phyloP scores from a whole-genome alignment of 2,888 invertebrate genomes.

The Cephus pygmeus region DNA sequence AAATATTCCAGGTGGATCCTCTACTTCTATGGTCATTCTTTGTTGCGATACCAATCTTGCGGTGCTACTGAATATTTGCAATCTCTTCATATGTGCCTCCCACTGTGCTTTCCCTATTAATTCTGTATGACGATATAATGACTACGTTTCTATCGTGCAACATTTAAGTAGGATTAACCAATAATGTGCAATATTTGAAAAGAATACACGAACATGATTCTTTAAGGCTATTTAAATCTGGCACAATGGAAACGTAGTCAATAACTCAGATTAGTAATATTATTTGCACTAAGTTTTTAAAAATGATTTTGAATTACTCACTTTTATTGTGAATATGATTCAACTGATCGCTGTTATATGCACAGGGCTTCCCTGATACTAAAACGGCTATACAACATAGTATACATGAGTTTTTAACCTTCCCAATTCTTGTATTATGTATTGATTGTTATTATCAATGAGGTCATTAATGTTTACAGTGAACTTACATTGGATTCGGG shows the following conservation, averaged over 20 bases:
- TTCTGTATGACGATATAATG: slow-evolving; percentile 36
- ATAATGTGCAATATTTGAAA: slow-evolving; percentile 1
- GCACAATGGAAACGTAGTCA: no score
- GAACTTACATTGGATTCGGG: slow-evolving; percentile 82
- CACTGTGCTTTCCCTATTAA: slow-evolving; percentile 56
- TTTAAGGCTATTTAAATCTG: not conserved
- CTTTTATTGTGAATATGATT: slow-evolving; percentile 55
- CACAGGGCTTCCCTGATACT: slow-evolving; percentile 71
- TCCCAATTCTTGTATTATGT: no score
- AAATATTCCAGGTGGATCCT: slow-evolving; percentile 47
- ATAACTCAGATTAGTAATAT: no score
- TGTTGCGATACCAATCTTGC: slow-evolving; percentile 50
- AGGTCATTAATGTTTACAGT: not conserved
- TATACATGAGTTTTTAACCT: no score
- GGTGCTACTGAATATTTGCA: slow-evolving; percentile 48
- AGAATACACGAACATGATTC: slow-evolving; percentile 4
- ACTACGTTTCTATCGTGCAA: not conserved
- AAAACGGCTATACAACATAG: slow-evolving; percentile 69
- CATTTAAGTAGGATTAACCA: no score
- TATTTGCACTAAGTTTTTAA: no score
- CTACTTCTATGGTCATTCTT: slow-evolving; percentile 46
- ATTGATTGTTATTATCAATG: no score
- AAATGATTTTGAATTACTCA: slow-evolving; percentile 22
- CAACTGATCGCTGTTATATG: slow-evolving; percentile 67
- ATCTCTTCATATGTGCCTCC: slow-evolving; percentile 56